Evolutionary conservation across 2,797 vertebrate genomes (phyloP).

Genomic region (Philypnodon macrostomus): DNA sequence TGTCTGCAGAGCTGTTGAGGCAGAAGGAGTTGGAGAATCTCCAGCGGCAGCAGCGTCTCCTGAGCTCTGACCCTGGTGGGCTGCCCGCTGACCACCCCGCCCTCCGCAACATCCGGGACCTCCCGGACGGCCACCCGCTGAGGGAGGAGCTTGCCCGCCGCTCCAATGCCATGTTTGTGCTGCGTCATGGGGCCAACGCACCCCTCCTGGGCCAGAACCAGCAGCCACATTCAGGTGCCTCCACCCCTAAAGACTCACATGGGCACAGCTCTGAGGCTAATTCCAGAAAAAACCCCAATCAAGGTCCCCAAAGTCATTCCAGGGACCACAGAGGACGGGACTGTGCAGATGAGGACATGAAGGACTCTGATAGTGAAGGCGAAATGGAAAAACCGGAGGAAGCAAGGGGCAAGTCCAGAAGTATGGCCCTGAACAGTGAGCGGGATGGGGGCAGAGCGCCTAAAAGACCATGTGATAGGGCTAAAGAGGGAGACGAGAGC

Average conservation of each 20-base stretch:
- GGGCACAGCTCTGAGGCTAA: slow-evolving; percentile 58
- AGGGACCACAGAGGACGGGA: slow-evolving; percentile 70
- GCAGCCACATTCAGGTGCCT: slow-evolving; percentile 57
- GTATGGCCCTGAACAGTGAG: slow-evolving; percentile 56
- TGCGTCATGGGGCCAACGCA: slow-evolving; percentile 82
- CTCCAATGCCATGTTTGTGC: slow-evolving; percentile 88
- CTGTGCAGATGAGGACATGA: slow-evolving; percentile 74
- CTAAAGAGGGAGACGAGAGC: slow-evolving; percentile 79
- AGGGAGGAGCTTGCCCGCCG: slow-evolving; percentile 85
- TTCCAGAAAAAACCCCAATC: slow-evolving; percentile 61
- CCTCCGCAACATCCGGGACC: slow-evolving; percentile 85
- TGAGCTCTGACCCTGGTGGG: slow-evolving; percentile 79
- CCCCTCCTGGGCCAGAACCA: slow-evolving; percentile 84
- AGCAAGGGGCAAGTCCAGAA: slow-evolving; percentile 54
- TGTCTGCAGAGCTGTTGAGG: slow-evolving; percentile 91
- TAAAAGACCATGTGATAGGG: slow-evolving; percentile 69
- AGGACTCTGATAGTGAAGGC: slow-evolving; percentile 88
- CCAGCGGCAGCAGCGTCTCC: slow-evolving; percentile 79
- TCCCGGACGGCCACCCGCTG: slow-evolving; percentile 86
- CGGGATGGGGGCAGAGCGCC: slow-evolving; percentile 74
- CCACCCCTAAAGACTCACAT: slow-evolving; percentile 62
- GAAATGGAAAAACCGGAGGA: slow-evolving; percentile 75
- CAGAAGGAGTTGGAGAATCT: slow-evolving; percentile 91
- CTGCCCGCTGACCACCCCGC: slow-evolving; percentile 86
- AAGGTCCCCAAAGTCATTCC: slow-evolving; percentile 56